phyloP scores from a whole-genome alignment of 37 sponge, comb jelly and placozoan species.

The Chondrilla cf. caribensis region DNA sequence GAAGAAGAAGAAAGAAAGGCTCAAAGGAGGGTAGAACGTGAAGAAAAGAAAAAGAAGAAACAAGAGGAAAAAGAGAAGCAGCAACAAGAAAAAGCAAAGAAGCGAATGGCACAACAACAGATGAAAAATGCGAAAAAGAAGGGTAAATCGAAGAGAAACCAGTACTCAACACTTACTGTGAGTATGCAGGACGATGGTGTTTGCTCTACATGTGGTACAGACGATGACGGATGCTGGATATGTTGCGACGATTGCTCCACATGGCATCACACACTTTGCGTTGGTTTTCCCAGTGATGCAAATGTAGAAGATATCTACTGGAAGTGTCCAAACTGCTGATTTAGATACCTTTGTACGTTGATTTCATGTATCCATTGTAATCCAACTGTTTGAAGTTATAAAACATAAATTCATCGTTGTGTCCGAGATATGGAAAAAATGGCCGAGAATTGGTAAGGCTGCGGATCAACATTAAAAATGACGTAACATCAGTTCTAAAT shows the following conservation, averaged over 20 bases:
- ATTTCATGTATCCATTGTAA: not conserved
- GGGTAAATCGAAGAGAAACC: not conserved
- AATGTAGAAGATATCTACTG: not conserved
- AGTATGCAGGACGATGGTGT: not conserved
- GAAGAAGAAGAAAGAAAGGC: conserved; percentile 1
- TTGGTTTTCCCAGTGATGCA: not conserved
- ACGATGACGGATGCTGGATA: not conserved
- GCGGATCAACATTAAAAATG: not conserved
- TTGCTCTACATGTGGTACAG: not conserved
- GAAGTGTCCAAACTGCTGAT: not conserved
- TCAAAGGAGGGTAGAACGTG: not conserved
- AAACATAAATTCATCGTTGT: not conserved
- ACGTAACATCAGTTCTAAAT: no score
- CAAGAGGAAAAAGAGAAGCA: not conserved
- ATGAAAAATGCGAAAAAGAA: not conserved
- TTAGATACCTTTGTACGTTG: not conserved
- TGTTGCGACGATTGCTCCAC: not conserved
- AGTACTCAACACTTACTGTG: not conserved
- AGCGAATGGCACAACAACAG: not conserved
- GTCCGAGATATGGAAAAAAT: not conserved
- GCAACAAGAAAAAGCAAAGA: not conserved
- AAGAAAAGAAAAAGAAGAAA: not conserved
- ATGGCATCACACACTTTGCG: not conserved
- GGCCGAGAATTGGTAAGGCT: not conserved
- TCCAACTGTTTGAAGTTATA: not conserved